Evolutionary conservation across 2,797 vertebrate genomes (phyloP).

Genomic region (Myotis myotis): DNA sequence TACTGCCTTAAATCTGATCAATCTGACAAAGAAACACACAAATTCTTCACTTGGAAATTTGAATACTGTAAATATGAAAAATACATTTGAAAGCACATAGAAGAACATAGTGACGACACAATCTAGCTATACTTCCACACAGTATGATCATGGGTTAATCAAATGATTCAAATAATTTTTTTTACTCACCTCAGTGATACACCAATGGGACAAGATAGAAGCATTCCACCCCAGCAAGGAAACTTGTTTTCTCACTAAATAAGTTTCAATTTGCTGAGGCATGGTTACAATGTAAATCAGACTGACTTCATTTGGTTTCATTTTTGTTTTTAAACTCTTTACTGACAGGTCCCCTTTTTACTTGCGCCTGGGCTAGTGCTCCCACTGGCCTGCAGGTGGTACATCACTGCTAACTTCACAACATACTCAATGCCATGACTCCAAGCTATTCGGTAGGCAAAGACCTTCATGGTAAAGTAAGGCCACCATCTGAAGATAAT

Average conservation of each 20-base stretch:
- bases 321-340: not conserved
- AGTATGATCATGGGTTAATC: too few relatives aligned
- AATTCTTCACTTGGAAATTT: not conserved
- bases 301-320: not conserved
- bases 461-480: not conserved
- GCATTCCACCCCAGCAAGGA: not conserved
- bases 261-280: not conserved
- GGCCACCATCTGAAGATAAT: not conserved
- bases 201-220: not conserved
- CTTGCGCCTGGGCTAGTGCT: not conserved
- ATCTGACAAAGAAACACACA: not conserved
- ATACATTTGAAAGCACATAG: not conserved
- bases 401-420: not conserved
- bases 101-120: not conserved
- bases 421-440: rapidly evolving
- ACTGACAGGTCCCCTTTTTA: not conserved
- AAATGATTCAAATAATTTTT: too few relatives aligned
- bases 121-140: not conserved
- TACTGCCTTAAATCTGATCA: not conserved
- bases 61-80: not conserved
- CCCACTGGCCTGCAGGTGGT: too few relatives aligned
- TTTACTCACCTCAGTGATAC: not conserved
- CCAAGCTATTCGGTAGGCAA: not conserved
- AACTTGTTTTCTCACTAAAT: not conserved
- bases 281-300: not conserved